These are phyloP conservation scores for Trissolcus japonicus DNA, from an alignment of 2,888 invertebrate species.

Conservation along the genomic window DNA sequence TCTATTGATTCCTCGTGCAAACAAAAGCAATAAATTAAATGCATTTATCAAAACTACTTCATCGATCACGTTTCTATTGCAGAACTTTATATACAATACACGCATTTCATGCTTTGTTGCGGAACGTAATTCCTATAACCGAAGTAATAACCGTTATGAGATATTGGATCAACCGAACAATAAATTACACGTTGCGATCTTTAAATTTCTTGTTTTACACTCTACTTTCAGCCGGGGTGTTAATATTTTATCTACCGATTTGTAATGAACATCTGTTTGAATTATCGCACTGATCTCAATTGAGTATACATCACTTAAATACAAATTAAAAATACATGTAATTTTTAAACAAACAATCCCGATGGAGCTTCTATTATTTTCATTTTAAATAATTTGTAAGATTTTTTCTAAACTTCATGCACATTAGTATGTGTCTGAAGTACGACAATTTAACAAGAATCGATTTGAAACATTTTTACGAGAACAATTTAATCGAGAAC, in stretches of 20 bases:
- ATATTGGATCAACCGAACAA: conserved; percentile 33
- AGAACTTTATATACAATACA: conserved; percentile 38
- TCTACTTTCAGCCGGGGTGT: too few species aligned
- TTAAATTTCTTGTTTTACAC: conserved; percentile 18
- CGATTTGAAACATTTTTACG: conserved; percentile 6
- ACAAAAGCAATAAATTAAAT: conserved; percentile 46
- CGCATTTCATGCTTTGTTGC: conserved; percentile 46
- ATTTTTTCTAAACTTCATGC: neutral
- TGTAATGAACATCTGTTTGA: neutral
- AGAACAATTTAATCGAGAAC: conserved; percentile 17
- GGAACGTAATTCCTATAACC: conserved; percentile 32
- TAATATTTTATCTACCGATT: neutral
- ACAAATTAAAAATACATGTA: too few species aligned
- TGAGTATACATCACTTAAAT: neutral
- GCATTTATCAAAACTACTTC: conserved; percentile 47
- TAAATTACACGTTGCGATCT: conserved; percentile 22
- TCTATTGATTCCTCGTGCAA: conserved; percentile 25
- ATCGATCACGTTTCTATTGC: conserved; percentile 47
- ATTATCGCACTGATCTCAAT: neutral
- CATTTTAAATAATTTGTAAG: neutral
- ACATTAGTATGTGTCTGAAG: neutral
- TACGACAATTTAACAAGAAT: neutral
- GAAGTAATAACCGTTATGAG: conserved; percentile 39
- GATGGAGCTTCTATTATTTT: neutral
- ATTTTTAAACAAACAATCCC: neutral